A percentile compares a stretch with the other conserved stretches of the same genome.
These are phyloP conservation scores for Chrysolina haemoptera DNA, from an alignment of 2,888 invertebrate species.

Conservation along the genomic window DNA sequence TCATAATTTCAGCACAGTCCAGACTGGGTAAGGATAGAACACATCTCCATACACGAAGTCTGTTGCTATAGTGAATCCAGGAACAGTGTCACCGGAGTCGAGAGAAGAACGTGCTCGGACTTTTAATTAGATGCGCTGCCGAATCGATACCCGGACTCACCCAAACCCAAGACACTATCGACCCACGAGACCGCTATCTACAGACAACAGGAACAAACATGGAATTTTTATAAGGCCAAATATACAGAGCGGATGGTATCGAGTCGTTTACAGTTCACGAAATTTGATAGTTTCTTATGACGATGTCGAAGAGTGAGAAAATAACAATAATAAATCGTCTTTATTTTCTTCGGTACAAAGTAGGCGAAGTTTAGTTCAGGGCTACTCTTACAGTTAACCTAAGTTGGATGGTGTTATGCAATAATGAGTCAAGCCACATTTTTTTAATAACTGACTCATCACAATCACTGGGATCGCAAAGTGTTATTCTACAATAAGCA, in stretches of 20 bases:
- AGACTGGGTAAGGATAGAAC: constrained; percentile 2
- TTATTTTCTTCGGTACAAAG: too few species aligned
- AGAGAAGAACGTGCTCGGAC: constrained; percentile 69
- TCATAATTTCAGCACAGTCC: neutral
- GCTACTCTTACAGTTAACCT: too few species aligned
- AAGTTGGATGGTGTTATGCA: too few species aligned
- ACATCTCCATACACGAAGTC: constrained; percentile 37
- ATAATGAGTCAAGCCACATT: too few species aligned
- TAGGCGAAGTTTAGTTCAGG: too few species aligned
- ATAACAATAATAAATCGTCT: too few species aligned
- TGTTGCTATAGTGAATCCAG: constrained; percentile 65
- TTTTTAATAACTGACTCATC: too few species aligned
- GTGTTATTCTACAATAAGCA: too few species aligned
- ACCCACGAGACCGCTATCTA: constrained; percentile 45
- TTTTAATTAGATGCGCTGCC: constrained; percentile 70
- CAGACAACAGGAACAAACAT: constrained; percentile 41
- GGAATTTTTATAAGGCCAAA: constrained; percentile 39
- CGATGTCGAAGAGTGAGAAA: too few species aligned
- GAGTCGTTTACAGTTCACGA: neutral
- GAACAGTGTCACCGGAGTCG: constrained; percentile 71
- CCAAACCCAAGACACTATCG: constrained; percentile 60
- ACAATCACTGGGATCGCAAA: too few species aligned
- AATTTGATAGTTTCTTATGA: neutral
- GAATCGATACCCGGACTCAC: constrained; percentile 67
- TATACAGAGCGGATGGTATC: neutral